Evolutionary conservation across 1,140 invertebrate species (phyloP).

Genomic region (Bathynomus jamesi): DNA sequence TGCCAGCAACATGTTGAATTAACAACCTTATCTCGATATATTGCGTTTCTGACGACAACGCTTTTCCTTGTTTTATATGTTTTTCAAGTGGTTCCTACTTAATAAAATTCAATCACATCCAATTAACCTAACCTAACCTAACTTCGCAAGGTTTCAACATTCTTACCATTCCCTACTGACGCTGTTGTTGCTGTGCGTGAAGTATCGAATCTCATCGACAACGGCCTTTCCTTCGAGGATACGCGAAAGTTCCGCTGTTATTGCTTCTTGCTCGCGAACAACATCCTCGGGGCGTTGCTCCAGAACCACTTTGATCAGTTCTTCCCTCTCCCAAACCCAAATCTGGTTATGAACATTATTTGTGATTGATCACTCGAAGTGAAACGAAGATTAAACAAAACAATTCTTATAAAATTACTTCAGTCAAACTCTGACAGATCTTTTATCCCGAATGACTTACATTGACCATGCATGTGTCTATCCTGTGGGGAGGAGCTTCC

Average conservation of each 20-base stretch:
- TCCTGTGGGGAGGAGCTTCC: slow-evolving; percentile 65
- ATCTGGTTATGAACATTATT: slow-evolving; percentile 55
- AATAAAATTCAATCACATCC: too few relatives aligned
- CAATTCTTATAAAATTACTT: too few relatives aligned
- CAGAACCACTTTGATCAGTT: slow-evolving; percentile 68
- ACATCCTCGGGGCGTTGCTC: slow-evolving; percentile 66
- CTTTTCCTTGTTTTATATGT: too few relatives aligned
- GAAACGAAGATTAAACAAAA: too few relatives aligned
- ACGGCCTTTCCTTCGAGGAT: slow-evolving; percentile 62
- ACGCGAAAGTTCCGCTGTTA: slow-evolving; percentile 61
- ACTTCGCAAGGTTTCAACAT: neutral
- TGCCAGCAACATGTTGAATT: slow-evolving; percentile 40
- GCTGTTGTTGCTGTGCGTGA: slow-evolving; percentile 53
- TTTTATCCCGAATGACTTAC: too few relatives aligned
- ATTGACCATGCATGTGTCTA: slow-evolving; percentile 64
- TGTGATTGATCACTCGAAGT: too few relatives aligned
- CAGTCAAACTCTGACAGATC: too few relatives aligned
- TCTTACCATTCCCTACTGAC: slow-evolving; percentile 57
- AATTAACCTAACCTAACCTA: too few relatives aligned
- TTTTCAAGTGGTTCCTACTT: too few relatives aligned
- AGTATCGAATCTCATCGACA: slow-evolving; percentile 67
- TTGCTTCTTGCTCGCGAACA: slow-evolving; percentile 57
- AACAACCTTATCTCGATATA: neutral
- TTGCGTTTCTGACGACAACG: too few relatives aligned
- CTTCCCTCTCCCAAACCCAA: slow-evolving; percentile 73